Percentiles rank a stretch among this genome's conserved stretches.
Evolutionary conservation across 1,140 invertebrate species (phyloP).

Genomic region (Lepidotrigona ventralis): DNA sequence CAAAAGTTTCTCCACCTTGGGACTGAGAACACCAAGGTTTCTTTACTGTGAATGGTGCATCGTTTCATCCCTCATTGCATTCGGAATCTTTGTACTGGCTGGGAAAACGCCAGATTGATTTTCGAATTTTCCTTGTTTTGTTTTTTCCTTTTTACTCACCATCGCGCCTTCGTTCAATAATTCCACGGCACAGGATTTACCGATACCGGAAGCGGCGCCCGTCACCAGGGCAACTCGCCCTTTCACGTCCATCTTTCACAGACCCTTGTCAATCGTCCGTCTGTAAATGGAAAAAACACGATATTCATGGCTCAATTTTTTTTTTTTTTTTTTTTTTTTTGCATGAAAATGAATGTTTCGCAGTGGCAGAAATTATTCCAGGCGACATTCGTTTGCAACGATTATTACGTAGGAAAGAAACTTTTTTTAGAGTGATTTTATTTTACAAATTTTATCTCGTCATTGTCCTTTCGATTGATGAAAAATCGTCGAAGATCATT

Average conservation of each 20-base stretch:
- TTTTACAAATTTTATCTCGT: too few relatives aligned
- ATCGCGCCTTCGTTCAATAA: slow-evolving; percentile 86
- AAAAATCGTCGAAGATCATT: too few relatives aligned
- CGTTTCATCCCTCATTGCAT: too few relatives aligned
- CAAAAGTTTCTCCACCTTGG: not conserved
- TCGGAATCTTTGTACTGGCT: too few relatives aligned
- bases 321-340: not conserved
- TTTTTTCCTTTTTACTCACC: slow-evolving; percentile 75
- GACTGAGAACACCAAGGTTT: not conserved
- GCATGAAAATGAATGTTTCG: not conserved
- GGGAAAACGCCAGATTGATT: not conserved
- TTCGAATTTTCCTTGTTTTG: not conserved
- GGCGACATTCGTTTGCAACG: not conserved
- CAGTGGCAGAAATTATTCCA: not conserved
- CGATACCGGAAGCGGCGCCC: slow-evolving; percentile 87
- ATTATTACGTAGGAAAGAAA: too few relatives aligned
- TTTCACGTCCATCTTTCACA: slow-evolving; percentile 71
- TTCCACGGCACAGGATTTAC: slow-evolving; percentile 84
- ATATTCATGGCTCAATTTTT: too few relatives aligned
- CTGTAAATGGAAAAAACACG: slow-evolving; percentile 27
- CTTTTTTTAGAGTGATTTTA: too few relatives aligned
- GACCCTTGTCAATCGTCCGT: slow-evolving; percentile 24
- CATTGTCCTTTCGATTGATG: too few relatives aligned
- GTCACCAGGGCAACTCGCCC: slow-evolving; percentile 88
- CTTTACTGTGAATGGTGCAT: too few relatives aligned